A percentile compares a stretch with the other conserved stretches of the same genome.
Conservation (phyloP, 2,113 vertebrate species). For the Petroica traversi region DNA sequence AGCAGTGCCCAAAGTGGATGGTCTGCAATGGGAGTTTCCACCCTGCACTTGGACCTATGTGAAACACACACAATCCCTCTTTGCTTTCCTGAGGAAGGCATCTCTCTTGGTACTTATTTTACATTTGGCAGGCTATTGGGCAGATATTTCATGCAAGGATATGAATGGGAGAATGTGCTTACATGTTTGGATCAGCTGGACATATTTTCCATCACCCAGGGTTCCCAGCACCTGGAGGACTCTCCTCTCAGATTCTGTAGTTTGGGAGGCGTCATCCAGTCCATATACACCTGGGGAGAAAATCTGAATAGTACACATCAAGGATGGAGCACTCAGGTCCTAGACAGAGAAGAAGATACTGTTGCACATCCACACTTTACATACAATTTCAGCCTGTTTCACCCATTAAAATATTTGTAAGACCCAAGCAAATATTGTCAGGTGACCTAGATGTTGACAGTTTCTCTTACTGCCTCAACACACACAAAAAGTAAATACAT, state of each 20-base stretch:
- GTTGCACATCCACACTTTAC: not conserved
- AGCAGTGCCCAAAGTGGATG: accelerated
- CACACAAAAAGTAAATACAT: not conserved
- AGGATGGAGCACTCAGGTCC: not conserved
- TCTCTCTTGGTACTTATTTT: not conserved
- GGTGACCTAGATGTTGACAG: not conserved
- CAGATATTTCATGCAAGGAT: not conserved
- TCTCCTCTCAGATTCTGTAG: not conserved
- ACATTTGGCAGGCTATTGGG: not conserved
- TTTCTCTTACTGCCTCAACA: not conserved
- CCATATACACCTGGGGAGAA: not conserved
- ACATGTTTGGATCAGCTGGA: not conserved
- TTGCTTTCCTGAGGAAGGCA: not conserved
- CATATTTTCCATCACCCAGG: not conserved
- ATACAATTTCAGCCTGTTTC: not conserved
- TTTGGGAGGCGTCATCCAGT: not conserved
- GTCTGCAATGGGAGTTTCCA: not conserved
- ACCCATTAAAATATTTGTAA: not conserved
- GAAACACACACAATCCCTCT: not conserved
- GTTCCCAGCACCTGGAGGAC: not conserved
- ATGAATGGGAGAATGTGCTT: not conserved
- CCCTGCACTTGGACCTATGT: not conserved
- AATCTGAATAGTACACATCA: not conserved
- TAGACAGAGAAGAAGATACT: not conserved
- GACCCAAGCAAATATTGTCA: not conserved